Evolutionary conservation across 2,888 invertebrate genomes (phyloP), one percentile per base, ranked within the genome.

Genomic region (Chaetogeoica ovagalla): DNA sequence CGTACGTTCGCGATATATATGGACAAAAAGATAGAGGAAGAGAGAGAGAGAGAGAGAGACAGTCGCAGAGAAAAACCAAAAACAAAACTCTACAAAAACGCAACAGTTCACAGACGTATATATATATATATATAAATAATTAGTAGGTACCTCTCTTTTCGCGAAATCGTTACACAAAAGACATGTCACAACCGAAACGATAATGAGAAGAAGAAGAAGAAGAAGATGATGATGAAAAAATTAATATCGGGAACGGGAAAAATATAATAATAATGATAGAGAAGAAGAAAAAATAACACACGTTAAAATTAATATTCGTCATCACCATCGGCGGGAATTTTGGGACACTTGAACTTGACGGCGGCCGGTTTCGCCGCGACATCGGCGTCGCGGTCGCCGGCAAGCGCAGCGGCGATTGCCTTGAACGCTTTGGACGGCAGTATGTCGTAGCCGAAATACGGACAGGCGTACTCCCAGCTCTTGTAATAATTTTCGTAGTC

Each of bases 391-490:
- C 65, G 30, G 1, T 87, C 85, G 21, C 71, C 21, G 21, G 39
- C 39, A 39, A 39, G 69, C 21, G 63, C 84, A 84, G 48, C 48
- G 48, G 89, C 88, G 52, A 90, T 84, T 0, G 88, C 85, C 83
- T 88, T 88, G 84, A 90, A 89, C 1, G 90, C 88, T 84, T 89
- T 88, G 0, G 90, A 90, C 5, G 90, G 90, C 55, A 90, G 83
- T 70, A 89, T 87, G 71, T 90, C 89, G 66, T 87, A 87, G 60
- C 86, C 85, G 72, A 84, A 83, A 74, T 81, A 84, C 74, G 81
- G 82, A 60, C 84, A 84, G 3, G 85, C 85, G 82, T 86, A 86
- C 37, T 84, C 86, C 89, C 89, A 90, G 19, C 89, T 87, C 82
- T 89, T 88, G 83, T 90, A 90, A 85, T 90, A 90, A 83, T 87